phyloP scores from a whole-genome alignment of 2,113 vertebrate genomes.

The Chauna torquata region DNA sequence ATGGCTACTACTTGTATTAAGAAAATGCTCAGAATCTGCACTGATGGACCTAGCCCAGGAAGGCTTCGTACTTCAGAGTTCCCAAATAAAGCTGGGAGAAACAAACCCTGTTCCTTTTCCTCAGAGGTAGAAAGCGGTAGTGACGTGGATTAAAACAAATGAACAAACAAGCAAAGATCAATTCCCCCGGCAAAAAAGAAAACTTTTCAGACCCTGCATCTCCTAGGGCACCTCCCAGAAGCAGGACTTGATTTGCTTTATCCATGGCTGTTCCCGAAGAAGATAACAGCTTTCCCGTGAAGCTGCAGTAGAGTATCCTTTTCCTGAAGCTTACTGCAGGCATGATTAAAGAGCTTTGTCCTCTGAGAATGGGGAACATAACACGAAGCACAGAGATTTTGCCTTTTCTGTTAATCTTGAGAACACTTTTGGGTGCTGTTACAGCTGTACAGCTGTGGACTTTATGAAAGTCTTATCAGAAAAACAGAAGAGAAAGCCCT shows the following conservation, averaged over 20 bases:
- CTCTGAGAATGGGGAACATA: not conserved
- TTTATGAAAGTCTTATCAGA: not conserved
- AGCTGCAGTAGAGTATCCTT: not conserved
- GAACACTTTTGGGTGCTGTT: not conserved
- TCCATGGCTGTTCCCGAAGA: not conserved
- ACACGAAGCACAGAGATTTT: not conserved
- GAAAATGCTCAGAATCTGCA: not conserved
- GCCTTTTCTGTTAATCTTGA: not conserved
- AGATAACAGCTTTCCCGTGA: not conserved
- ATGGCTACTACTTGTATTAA: not conserved
- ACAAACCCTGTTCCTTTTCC: not conserved
- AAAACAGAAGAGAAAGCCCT: not conserved
- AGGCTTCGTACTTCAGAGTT: not conserved
- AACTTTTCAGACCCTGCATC: not conserved
- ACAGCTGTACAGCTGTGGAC: not conserved
- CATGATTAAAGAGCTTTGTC: not conserved
- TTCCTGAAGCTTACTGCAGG: not conserved
- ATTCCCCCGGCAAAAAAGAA: rapidly evolving
- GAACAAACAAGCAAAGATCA: not conserved
- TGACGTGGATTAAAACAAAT: not conserved
- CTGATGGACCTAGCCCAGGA: not conserved
- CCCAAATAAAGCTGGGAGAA: not conserved
- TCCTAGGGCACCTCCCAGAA: not conserved
- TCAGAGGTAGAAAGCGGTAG: not conserved
- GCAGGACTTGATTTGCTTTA: not conserved